Percentiles rank a stretch among this genome's conserved stretches.
These are phyloP conservation scores for Himalopsyche kuldschensis DNA, from an alignment of 2,888 invertebrate genomes.

Conservation along the genomic window DNA sequence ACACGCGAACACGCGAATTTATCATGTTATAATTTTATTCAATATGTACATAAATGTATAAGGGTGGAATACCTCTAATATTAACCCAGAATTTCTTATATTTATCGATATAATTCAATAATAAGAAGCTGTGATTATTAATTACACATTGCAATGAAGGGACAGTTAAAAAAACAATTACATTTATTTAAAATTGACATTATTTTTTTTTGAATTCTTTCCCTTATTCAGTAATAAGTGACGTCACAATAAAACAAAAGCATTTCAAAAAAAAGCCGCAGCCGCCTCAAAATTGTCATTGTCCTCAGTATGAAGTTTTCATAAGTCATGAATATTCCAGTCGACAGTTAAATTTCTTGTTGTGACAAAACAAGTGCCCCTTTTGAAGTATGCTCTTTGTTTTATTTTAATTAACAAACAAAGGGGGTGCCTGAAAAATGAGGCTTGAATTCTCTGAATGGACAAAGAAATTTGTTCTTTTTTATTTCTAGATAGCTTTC, in stretches of 20 bases:
- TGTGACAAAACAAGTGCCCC: not conserved
- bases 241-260: not conserved
- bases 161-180: no score
- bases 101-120: no score
- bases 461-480: not conserved
- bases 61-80: no score
- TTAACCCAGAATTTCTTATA: no score
- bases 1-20: no score
- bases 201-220: not conserved
- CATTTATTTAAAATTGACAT: no score
- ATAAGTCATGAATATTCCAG: not conserved
- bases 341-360: not conserved
- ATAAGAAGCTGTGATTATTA: no score
- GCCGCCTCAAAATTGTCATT: not conserved
- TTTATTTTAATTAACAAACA: not conserved
- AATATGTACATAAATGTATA: no score
- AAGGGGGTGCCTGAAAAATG: not conserved
- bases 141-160: no score
- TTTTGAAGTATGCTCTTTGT: not conserved
- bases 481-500: not conserved
- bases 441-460: not conserved
- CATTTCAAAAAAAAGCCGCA: not conserved
- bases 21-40: no score
- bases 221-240: not conserved
- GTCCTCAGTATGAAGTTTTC: not conserved